phyloP scores from a whole-genome alignment of 2,113 vertebrate species.

The Cettia cetti region DNA sequence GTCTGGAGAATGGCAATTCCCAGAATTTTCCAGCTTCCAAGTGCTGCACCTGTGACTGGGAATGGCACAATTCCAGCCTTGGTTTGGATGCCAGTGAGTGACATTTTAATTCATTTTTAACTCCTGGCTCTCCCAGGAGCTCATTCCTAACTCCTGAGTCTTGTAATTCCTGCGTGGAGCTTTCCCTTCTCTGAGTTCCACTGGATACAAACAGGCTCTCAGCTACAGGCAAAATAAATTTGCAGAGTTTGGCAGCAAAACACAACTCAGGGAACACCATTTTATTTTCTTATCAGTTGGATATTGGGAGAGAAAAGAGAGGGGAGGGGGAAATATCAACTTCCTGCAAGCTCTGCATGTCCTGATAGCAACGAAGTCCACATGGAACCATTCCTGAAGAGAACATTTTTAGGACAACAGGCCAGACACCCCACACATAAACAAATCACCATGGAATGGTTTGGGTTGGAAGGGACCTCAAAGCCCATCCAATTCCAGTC shows the following conservation, averaged over 20 bases:
- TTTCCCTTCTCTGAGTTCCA: too few relatives aligned
- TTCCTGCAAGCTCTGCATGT: background rate
- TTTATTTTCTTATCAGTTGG: too few relatives aligned
- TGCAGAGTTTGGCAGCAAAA: background rate
- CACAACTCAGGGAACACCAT: background rate
- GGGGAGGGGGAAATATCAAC: background rate
- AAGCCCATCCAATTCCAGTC: background rate
- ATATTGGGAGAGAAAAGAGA: background rate
- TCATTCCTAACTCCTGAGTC: background rate
- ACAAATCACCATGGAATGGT: background rate
- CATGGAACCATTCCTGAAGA: background rate
- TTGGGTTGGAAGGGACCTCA: background rate
- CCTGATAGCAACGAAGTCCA: background rate
- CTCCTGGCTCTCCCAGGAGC: background rate
- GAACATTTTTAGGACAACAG: background rate
- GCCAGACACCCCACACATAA: background rate
- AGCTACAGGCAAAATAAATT: background rate
- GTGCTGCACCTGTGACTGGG: background rate
- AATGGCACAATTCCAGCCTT: background rate
- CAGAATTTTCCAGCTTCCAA: background rate
- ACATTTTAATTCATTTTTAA: background rate
- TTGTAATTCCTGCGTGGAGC: background rate
- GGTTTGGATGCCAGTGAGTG: background rate
- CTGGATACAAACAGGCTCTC: fast-evolving
- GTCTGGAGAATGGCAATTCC: background rate